Conservation (phyloP, 2,113 vertebrate species). For the Ophiodon elongatus region DNA sequence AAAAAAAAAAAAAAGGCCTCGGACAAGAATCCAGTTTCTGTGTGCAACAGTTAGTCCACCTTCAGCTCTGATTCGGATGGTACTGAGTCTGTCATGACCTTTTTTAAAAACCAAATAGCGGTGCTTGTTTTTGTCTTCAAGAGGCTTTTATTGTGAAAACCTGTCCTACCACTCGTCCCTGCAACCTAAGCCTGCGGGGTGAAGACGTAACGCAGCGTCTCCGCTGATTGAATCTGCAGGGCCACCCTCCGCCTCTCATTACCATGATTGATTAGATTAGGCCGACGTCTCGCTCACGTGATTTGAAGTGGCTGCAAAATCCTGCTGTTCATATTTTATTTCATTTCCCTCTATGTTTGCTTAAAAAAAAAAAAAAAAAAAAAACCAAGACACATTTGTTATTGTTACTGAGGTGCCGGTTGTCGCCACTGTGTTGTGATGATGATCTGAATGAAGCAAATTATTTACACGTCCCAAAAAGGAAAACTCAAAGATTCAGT, state of each 20-base stretch:
- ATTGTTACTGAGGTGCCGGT: neutral
- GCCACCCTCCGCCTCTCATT: constrained; percentile 3
- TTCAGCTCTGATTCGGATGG: constrained; percentile 28
- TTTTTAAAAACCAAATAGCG: neutral
- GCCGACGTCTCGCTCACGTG: constrained; percentile 10
- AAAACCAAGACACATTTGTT: neutral
- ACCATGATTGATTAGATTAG: constrained; percentile 32
- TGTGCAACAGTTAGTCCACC: constrained; percentile 48
- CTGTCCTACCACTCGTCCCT: neutral
- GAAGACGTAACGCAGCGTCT: neutral
- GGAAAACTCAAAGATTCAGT: constrained; percentile 12
- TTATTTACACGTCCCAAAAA: constrained; percentile 20
- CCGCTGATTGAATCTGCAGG: neutral
- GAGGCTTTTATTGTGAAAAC: constrained; percentile 1
- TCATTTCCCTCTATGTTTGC: constrained; percentile 17
- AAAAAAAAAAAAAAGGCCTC: constrained; percentile 53
- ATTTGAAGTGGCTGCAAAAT: constrained; percentile 19
- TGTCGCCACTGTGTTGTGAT: constrained; percentile 4
- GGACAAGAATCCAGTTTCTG: constrained; percentile 67
- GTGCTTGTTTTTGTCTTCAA: constrained; percentile 12
- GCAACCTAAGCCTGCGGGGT: neutral
- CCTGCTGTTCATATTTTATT: constrained; percentile 8
- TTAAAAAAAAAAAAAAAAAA: neutral
- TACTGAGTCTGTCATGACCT: constrained; percentile 35
- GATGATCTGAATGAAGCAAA: constrained; percentile 35